Evolutionary conservation across 2,797 vertebrate genomes (phyloP), one percentile per base, ranked within the genome.

Genomic region (Hydrocynus forskahlii): DNA sequence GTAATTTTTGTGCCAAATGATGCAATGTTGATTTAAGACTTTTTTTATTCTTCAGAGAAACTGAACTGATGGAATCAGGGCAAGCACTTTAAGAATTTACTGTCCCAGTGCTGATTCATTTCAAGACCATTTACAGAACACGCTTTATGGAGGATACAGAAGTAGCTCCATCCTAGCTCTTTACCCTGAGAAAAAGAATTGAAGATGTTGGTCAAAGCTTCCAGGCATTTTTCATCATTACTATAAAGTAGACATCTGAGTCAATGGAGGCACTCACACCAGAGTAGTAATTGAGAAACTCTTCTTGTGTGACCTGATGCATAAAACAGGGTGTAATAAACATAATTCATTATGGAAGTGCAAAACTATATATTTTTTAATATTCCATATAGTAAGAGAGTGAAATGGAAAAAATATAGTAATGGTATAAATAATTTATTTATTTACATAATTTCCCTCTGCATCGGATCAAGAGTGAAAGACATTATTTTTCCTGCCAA

Each of bases 231-330:
- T 86, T 95, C 96, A 96, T 96, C 89, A 91, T 91, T 78, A 91
- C 45, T 70, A 91, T 90, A 85, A 90, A 91, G 87, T 91, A 91
- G 88, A 94, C 71, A 10, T 96, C 95, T 0, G 94, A 95, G 81
- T 96, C 95, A 54, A 96, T 95, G 43, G 95, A 96, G 1, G 95
- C 95, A 0, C 95, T 97, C 88, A 96, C 96, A 1, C 94, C 95
- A 0, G 96, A 92, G 2, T 96, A 97, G 92, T 96, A 96, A 91
- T 96, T 95, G 90, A 96, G 88, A 86, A 97, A 97, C 86, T 96
- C 95, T 57, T 97, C 94, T 9, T 89, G 90, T 45, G 95, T 97
- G 72, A 97, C 92, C 96, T 94, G 88, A 83, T 86, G 84, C 21
- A 85, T 88, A 85, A 91, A 87, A 89, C 84, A 89, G 92, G 82